These are phyloP conservation scores for Eulemur coronatus DNA, from an alignment of 2,797 vertebrate species.

Conservation along the genomic window DNA sequence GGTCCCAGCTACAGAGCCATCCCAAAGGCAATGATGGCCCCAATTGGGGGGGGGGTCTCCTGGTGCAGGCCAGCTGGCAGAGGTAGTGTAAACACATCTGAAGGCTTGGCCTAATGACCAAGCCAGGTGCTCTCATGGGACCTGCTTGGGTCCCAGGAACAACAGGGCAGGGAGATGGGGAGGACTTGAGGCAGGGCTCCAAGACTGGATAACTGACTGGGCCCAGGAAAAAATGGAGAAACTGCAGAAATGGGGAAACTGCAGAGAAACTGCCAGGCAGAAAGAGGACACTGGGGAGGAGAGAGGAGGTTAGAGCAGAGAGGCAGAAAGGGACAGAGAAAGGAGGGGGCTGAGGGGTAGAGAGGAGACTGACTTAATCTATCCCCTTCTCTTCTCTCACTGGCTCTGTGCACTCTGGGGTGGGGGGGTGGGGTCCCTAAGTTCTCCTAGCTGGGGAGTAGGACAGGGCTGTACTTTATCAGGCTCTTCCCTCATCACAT, in stretches of 20 bases:
- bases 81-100: constrained; percentile 38
- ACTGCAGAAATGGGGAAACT: too few relatives aligned
- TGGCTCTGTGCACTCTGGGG: background rate
- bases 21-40: background rate
- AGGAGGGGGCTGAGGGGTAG: too few relatives aligned
- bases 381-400: too few relatives aligned
- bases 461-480: background rate
- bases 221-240: too few relatives aligned
- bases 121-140: background rate
- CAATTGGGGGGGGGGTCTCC: background rate
- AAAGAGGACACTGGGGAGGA: too few relatives aligned
- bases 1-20: background rate
- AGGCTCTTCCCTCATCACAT: background rate
- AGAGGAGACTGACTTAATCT: too few relatives aligned
- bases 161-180: too few relatives aligned
- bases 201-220: too few relatives aligned
- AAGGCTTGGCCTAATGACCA: background rate
- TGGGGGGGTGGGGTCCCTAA: background rate
- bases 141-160: background rate
- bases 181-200: too few relatives aligned
- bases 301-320: too few relatives aligned
- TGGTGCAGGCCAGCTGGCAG: background rate
- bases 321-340: too few relatives aligned
- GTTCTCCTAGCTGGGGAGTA: background rate
- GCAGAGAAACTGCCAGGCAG: too few relatives aligned